Base-by-base conservation (phyloP, 2,888 invertebrate species). In the Acronicta leporina region DNA sequence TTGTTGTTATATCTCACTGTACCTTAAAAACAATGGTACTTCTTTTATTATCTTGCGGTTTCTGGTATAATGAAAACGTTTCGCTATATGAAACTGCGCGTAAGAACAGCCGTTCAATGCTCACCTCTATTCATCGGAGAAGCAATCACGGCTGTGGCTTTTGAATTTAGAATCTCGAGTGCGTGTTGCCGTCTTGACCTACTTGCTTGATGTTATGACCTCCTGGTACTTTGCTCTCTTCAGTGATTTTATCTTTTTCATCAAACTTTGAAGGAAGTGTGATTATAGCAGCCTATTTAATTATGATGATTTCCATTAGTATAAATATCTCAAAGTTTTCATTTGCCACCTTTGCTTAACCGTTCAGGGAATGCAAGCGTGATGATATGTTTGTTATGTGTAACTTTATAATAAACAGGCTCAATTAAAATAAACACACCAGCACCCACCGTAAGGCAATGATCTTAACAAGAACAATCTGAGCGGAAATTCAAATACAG, bases 111-210 rank as follows among this genome's bases (percentile, higher is more conserved):
- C 58, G 63, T 74, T 56, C 61, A 59, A 57, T 73, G 61, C 65
- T 47, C 46, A 15, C 38, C 44, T 58, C 60, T 56, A 61, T 75
- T 75, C 63, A 69, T 54, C 55, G 57, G 60, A 52, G 64, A 60
- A 64, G 76, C 68, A 73, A 73, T 69, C 66, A 58, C 56, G 55
- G 55, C 41, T 53, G 59, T 51, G 51, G 63, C 68, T 72, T 76
- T 77, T 68, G 63, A 74, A 73, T 77, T 79, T 62, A 55, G 75
- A 73, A 63, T 65, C 68, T 76, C 42, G 50, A 70, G 62, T 75
- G 71, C 78, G 81, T 77, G 80, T 68, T 47, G 64, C 59, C 57
- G 49, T 67, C 77, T 80, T 81, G 81, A 81, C 81, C 82, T 80
- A 82, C 75, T 77, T 80, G 63, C 47, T 52, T 56, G 55, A 30